Conservation (phyloP, 64 coral and sea anemone species). For the Catalaphyllia jardinei region DNA sequence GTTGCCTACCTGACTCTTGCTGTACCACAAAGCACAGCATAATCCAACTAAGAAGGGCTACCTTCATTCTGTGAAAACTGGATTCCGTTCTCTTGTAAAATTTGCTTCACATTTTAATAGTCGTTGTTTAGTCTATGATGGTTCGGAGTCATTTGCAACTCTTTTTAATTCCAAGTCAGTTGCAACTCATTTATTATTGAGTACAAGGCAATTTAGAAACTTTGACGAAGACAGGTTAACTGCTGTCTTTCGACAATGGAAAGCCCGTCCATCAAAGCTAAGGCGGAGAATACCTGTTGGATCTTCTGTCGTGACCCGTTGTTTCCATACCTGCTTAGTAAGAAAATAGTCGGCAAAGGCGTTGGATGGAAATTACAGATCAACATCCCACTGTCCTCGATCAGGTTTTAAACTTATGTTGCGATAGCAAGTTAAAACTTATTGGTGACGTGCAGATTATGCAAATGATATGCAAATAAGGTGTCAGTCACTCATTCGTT, state of each 20-base stretch:
- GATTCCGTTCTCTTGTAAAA: neutral
- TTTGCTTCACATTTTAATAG: conserved; percentile 8
- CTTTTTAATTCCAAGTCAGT: neutral
- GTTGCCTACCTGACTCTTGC: conserved; percentile 17
- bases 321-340: neutral
- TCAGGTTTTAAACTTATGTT: too few species aligned
- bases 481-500: too few species aligned
- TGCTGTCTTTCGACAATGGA: neutral
- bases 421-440: too few species aligned
- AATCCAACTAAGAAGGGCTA: neutral
- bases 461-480: too few species aligned
- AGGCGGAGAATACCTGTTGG: conserved; percentile 14
- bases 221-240: neutral
- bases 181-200: conserved; percentile 35
- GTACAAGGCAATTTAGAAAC: neutral
- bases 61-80: neutral
- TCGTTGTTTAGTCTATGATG: neutral
- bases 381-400: too few species aligned
- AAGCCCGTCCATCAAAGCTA: neutral
- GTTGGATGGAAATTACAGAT: too few species aligned
- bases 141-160: neutral
- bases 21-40: neutral
- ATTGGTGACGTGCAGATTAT: too few species aligned
- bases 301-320: neutral
- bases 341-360: too few species aligned